Evolutionary conservation across 1,140 invertebrate genomes (phyloP).

Genomic region (Oreohelix idahoensis): DNA sequence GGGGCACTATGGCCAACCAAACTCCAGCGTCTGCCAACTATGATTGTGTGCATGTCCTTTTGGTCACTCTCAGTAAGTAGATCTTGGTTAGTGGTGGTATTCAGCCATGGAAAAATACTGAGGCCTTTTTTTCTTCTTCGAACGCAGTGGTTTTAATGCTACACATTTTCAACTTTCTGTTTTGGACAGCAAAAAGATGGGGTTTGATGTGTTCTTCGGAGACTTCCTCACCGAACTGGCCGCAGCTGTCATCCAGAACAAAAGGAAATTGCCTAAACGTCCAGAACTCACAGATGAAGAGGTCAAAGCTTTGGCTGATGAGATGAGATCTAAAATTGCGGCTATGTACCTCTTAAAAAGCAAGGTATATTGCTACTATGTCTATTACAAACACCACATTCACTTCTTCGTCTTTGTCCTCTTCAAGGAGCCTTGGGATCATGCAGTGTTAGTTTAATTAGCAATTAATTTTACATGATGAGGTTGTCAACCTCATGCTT

Average conservation of each 20-base stretch:
- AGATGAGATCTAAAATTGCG: background rate
- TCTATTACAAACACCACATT: no score
- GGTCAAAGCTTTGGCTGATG: background rate
- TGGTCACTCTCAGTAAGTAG: no score
- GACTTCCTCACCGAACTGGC: slow-evolving; percentile 21
- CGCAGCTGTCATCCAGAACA: background rate
- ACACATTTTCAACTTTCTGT: background rate
- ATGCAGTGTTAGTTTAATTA: no score
- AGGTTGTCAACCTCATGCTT: no score
- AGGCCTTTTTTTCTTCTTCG: no score
- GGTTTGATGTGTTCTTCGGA: slow-evolving; percentile 7
- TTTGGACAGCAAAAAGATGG: slow-evolving; percentile 6
- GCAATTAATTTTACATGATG: no score
- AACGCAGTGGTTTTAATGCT: background rate
- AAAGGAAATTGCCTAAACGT: slow-evolving; percentile 12
- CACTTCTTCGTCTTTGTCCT: no score
- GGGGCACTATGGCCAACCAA: no score
- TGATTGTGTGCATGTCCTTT: no score
- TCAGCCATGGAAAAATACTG: background rate
- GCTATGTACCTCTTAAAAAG: background rate
- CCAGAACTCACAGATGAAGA: slow-evolving; percentile 10
- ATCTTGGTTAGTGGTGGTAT: no score
- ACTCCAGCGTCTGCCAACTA: no score
- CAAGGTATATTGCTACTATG: background rate
- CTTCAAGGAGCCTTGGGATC: no score